Base-by-base conservation (phyloP, 2,888 invertebrate species). In the Protophormia terraenovae region DNA sequence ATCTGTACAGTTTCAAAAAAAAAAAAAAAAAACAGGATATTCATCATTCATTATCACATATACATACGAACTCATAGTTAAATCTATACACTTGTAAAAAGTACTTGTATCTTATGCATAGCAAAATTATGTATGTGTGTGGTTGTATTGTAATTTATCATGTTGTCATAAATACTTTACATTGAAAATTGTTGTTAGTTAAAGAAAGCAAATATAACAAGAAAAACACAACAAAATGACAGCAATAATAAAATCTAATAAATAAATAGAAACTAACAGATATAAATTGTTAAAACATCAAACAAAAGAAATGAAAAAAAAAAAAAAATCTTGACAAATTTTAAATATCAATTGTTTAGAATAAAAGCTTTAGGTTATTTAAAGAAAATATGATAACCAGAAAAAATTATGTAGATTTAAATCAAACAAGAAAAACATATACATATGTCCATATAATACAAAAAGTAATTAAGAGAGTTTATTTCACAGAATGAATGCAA, bases 71-170 rank as follows among this genome's bases (percentile, higher is more conserved):
- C 8, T 22, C 62, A 62, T 14, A 38, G 14, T 38, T 35, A 38
- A 1, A 24, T 19, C 16, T 7, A 47, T 10, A 19, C 4, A 22
- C 24, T 22, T 1, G 32, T 35, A 35, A 45, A 45, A n/a, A 4
- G 16, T 19, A 12, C 16, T 38, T 41, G 66, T 55, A 22, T 55
- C n/a, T 38, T n/a, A n/a, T n/a, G 22, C 8, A 8, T 29, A 29
- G n/a, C 2, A 45, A 3, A 22, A 22, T 22, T 41, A 3, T 19
- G 6, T 38, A 14, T 29, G 8, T 8, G 10, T 16, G 29, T 19
- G 35, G 10, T 14, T 32, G 22, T 24, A 10, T 47, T 19, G n/a
- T 27, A 80, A 66, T 80, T 80, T 55, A 80, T 80, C 71, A 64
- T 62, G 19, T 62, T 62, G 35, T 71, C 69, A 79, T 41, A 64